Base-by-base conservation (phyloP, 2,797 vertebrate genomes). In the Cottoperca gobio region DNA sequence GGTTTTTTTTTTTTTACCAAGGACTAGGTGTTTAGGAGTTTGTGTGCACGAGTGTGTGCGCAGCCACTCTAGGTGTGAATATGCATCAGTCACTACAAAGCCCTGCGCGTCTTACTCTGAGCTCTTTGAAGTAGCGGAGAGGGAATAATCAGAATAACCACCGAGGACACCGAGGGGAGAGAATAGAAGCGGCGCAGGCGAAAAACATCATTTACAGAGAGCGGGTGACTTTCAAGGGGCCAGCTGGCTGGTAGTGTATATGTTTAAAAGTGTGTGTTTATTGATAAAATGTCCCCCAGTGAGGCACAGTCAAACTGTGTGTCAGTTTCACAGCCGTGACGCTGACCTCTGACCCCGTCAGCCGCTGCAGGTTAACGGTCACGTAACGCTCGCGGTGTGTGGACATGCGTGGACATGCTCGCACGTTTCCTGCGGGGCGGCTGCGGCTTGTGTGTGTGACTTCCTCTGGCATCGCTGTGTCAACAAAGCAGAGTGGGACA, bases 51-150 rank as follows among this genome's bases (percentile, higher is more conserved):
- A 42, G 72, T 50, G 69, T 72, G 71, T 74, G 71, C 1, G 40
- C 17, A 33, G 50, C 43, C 37, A 31, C 66, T 71, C 63, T 31
- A 14, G 71, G 82, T 87, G 90, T 91, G 87, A 87, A 86, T 91
- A 89, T 88, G 87, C 86, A 88, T 91, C 85, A 85, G 80, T 86
- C 86, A 81, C 80, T 86, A 90, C 89, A 86, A 85, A 89, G 86
- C 74, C 53, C 64, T 5, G 6, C 4, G 48, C 0, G 28, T 77
- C 54, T 78, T 77, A 65, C 68, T 79, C 54, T 2, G 54, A 63
- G 71, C 52, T 65, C 89, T 90, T 92, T 92, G 89, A 91, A 90
- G 89, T 54, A 48, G 63, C 48, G 28, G 52, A 66, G 40, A 62
- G 71, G 59, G 86, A 90, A 87, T 83, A 64, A 83, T 86, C 77